Evolutionary conservation across 2,113 vertebrate genomes (phyloP), one percentile per base, ranked within the genome.

Genomic region (Hippopotamus amphibius): DNA sequence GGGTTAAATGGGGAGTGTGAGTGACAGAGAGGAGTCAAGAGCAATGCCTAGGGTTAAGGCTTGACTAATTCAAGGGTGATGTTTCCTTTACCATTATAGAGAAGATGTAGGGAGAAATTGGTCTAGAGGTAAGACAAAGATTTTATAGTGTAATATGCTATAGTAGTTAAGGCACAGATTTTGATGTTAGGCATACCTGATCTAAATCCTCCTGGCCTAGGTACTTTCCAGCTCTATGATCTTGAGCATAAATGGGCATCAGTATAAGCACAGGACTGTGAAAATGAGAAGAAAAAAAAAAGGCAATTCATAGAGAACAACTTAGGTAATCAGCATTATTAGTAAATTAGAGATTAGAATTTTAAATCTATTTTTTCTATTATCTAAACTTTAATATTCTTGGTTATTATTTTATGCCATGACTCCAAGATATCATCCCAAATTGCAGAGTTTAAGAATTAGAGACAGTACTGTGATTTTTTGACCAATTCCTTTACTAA

Each of bases 281-380:
- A 94, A 90, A 65, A 87, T 83, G 28, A 81, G n/a, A n/a, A n/a
- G n/a, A n/a, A n/a, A 90, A 88, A 33, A 88, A 87, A 68, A 2
- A 81, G 46, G 33, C 48, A 92, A 13, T 37, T 88, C 19, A 93
- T 33, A 84, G 10, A 57, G 7, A 48, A 57, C 17, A 85, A 81
- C 7, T 41, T 82, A 46, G 19, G 14, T 10, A 46, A 19, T 89
- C 5, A 82, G 16, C 53, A 50, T 93, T 91, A 17, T 69, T 85
- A 43, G 19, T 96, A 93, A 90, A 69, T 93, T 92, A 21, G 71
- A 72, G 15, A 41, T 81, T 68, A 30, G 11, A 88, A 91, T 86
- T 71, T 82, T 33, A 90, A 41, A 65, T 69, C 26, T 28, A 0
- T 79, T 80, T 59, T 72, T 65, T 63, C 10, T 69, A 3, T 92